Conservation (phyloP, 2,888 invertebrate genomes). For the Melanchra persicariae region DNA sequence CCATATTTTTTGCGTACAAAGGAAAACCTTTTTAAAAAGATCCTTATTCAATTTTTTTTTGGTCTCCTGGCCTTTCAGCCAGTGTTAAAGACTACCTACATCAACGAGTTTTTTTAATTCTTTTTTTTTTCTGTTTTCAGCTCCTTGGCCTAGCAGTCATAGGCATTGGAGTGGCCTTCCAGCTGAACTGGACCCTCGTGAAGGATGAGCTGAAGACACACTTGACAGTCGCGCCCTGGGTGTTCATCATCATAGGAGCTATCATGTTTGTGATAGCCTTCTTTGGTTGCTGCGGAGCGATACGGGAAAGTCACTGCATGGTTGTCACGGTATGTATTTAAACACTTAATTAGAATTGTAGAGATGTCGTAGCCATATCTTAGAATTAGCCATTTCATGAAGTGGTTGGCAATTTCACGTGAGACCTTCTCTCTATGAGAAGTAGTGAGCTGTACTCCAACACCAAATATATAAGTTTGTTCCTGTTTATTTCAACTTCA, state of each 20-base stretch:
- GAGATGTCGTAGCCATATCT: too few species aligned
- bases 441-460: too few species aligned
- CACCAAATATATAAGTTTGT: too few species aligned
- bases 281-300: conserved; percentile 97
- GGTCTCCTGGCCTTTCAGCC: background rate
- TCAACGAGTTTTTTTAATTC: background rate
- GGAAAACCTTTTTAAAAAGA: conserved; percentile 23
- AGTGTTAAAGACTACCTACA: too few species aligned
- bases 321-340: conserved; percentile 94
- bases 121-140: conserved; percentile 85
- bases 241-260: conserved; percentile 93
- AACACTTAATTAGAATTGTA: too few species aligned
- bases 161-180: conserved; percentile 92
- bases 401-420: too few species aligned
- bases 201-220: conserved; percentile 86
- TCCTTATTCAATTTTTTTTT: background rate
- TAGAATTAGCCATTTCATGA: too few species aligned
- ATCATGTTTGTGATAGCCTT: conserved; percentile 95
- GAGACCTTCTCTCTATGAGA: too few species aligned
- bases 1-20: background rate
- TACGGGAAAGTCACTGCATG: conserved; percentile 97
- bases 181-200: conserved; percentile 90
- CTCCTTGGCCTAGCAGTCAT: conserved; percentile 93
- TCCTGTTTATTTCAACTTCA: too few species aligned
- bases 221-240: conserved; percentile 91